Percentiles rank a stretch among this genome's conserved stretches.
phyloP scores from a whole-genome alignment of 2,797 vertebrate genomes.

The Neopelma chrysocephalum region DNA sequence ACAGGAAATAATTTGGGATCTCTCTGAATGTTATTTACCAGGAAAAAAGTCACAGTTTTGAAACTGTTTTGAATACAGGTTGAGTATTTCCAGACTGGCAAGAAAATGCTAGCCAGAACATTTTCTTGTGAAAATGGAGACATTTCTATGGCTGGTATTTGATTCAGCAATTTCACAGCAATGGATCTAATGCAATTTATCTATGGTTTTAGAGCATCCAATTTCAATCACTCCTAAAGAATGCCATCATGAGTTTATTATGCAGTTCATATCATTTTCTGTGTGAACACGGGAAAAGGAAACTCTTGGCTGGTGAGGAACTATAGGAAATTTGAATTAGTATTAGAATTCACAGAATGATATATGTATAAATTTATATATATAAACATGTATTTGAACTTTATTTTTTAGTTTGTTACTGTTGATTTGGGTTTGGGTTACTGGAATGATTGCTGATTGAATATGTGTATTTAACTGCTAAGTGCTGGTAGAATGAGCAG shows the following conservation, averaged over 20 bases:
- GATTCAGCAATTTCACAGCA: conserved; percentile 37
- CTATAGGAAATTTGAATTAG: background rate
- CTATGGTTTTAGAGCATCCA: background rate
- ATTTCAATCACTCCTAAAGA: conserved; percentile 8
- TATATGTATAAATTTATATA: background rate
- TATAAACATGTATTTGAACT: background rate
- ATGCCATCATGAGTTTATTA: background rate
- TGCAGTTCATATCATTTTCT: background rate
- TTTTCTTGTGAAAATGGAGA: conserved; percentile 21
- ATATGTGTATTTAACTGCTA: background rate
- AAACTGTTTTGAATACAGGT: background rate
- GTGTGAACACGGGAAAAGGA: background rate
- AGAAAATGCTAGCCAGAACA: background rate
- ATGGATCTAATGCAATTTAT: background rate
- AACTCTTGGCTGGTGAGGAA: background rate
- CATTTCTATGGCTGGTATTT: background rate
- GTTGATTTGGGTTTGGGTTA: background rate
- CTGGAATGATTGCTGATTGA: background rate
- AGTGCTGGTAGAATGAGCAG: background rate
- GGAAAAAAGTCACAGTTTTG: background rate
- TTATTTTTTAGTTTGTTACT: background rate
- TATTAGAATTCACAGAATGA: background rate
- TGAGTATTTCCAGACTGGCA: background rate
- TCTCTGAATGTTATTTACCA: background rate
- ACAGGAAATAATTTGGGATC: background rate